Evolutionary conservation across 2,113 vertebrate genomes (phyloP), one percentile per base, ranked within the genome.

Genomic region (Boleophthalmus pectinirostris): DNA sequence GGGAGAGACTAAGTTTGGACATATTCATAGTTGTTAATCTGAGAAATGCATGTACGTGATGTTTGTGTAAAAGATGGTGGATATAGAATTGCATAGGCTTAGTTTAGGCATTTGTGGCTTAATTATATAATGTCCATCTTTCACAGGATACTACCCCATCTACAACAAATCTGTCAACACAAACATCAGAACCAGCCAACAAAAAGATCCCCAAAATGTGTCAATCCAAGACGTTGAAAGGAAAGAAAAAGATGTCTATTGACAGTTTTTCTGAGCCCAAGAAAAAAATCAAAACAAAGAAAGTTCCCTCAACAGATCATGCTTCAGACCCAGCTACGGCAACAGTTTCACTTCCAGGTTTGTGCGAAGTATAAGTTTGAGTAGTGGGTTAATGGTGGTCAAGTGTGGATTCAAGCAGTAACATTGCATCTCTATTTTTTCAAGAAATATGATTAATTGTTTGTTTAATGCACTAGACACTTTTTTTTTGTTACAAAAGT

Each of bases 201-300:
- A 85, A 57, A 75, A 80, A 80, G 56, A 77, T 72, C 46, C 74
- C 83, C 45, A 85, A 70, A 74, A 75, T 80, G 54, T 49, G 54
- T 49, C 78, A 25, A 70, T 29, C 84, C 3, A 90, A 85, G 71
- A 69, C 73, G 0, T 70, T 23, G 21, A 72, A 65, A 18, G 76
- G 79, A 10, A 69, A 66, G 67, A 90, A 78, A 43, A 69, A 68
- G 5, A 16, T 77, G 4, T 35, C 77, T 13, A 5, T 5, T 0
- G 66, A 66, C 53, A 60, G 53, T 25, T 11, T 72, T 0, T 49
- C 21, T 20, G 77, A 79, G 1, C 78, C 77, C 0, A 58, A 67
- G 35, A 91, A 68, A 74, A 92, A 84, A 75, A 84, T 86, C 69
- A 90, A 84, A 81, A 57, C 83, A 1, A 90, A 90, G 73, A 75